These are phyloP conservation scores for Suillia variegata DNA, from an alignment of 2,888 invertebrate genomes.

Conservation along the genomic window DNA sequence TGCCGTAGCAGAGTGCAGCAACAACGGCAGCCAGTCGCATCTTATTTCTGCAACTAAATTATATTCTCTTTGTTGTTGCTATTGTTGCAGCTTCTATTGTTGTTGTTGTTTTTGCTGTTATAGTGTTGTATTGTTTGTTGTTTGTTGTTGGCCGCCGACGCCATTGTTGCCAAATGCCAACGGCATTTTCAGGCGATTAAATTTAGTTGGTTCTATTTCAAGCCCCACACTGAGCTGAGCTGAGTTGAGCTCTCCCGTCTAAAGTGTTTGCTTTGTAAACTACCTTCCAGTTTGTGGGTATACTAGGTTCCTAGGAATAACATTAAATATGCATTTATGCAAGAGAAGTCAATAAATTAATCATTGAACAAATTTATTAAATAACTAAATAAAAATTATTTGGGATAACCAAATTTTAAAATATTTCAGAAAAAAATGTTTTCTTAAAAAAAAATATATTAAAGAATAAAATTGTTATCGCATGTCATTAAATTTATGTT, in stretches of 20 bases:
- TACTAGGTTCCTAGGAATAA: no score
- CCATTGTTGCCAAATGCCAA: slow-evolving; percentile 6
- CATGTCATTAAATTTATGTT: no score
- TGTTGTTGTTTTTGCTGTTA: slow-evolving; percentile 6
- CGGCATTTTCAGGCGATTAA: slow-evolving; percentile 22
- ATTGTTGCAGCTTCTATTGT: slow-evolving; percentile 7
- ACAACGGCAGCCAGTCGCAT: background rate
- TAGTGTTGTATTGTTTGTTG: no score
- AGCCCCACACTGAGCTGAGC: background rate
- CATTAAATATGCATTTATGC: no score
- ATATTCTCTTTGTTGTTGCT: slow-evolving; percentile 6
- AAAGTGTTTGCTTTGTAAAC: background rate
- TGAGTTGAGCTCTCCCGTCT: background rate
- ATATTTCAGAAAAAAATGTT: no score
- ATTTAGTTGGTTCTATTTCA: slow-evolving; percentile 7
- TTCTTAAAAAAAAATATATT: no score
- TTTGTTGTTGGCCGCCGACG: background rate
- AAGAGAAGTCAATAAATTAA: no score
- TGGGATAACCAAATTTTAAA: no score
- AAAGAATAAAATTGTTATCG: no score
- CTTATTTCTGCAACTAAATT: slow-evolving; percentile 10
- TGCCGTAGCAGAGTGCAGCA: background rate
- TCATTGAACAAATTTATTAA: no score
- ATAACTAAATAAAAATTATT: no score
- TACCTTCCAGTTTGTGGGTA: no score